phyloP scores from a whole-genome alignment of 2,888 invertebrate species.

The Xanthia icteritia region DNA sequence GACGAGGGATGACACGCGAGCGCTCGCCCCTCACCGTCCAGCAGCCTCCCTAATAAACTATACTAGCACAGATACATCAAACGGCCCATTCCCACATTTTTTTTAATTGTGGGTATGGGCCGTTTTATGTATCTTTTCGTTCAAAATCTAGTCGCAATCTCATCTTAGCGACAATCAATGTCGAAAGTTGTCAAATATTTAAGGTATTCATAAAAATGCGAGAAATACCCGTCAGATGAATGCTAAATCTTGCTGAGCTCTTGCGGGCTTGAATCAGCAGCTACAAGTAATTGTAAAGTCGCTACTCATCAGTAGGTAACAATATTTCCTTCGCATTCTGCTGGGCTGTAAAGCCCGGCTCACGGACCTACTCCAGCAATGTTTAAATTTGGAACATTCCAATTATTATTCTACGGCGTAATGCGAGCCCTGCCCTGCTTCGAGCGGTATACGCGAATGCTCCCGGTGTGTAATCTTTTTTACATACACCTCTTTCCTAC shows the following conservation, averaged over 20 bases:
- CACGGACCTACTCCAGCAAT: neutral
- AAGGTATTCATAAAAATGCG: no score
- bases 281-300: no score
- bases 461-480: neutral
- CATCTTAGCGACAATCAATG: neutral
- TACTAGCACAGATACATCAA: neutral
- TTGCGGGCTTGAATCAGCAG: no score
- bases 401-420: neutral
- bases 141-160: neutral
- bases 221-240: no score
- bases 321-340: neutral
- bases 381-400: neutral
- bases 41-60: neutral
- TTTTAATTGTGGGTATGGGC: no score
- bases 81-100: no score
- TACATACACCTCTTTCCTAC: no score
- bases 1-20: neutral
- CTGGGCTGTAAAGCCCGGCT: no score
- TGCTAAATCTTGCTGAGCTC: no score
- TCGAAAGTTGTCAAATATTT: neutral
- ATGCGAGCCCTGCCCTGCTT: neutral
- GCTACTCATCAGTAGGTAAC: neutral
- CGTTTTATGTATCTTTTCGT: no score
- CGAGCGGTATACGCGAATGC: neutral
- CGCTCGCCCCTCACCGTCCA: neutral